A percentile compares a stretch with the other conserved stretches of the same genome.
phyloP scores from a whole-genome alignment of 2,113 vertebrate genomes.

The Callopanchax toddi region DNA sequence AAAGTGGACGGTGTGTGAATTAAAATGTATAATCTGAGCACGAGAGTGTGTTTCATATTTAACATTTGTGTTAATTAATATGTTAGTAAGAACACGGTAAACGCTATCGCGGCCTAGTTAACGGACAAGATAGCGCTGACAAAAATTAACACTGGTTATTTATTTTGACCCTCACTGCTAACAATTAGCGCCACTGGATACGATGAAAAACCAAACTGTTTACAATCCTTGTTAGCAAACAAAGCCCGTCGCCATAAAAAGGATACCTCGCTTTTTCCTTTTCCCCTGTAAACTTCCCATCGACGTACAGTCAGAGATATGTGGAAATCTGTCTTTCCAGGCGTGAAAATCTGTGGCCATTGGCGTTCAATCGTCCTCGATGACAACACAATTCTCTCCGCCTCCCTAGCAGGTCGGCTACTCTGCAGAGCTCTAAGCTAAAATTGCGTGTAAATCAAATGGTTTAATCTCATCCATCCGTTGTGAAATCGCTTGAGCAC shows the following conservation, averaged over 20 bases:
- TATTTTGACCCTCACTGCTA: slow-evolving; percentile 11
- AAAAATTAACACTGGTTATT: slow-evolving; percentile 20
- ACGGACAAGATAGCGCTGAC: not conserved
- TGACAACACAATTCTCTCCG: slow-evolving; percentile 64
- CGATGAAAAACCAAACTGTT: not conserved
- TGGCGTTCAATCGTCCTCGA: slow-evolving; percentile 65
- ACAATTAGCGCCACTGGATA: slow-evolving; percentile 28
- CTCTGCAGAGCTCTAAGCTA: slow-evolving; percentile 13
- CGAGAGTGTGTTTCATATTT: fast-evolving
- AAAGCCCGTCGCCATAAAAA: not conserved
- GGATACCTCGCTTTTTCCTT: slow-evolving; percentile 38
- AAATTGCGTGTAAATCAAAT: fast-evolving
- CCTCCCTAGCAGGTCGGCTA: not conserved
- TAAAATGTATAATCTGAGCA: fast-evolving
- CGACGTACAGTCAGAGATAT: slow-evolving; percentile 7
- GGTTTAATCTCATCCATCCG: not conserved
- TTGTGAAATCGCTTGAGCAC: not conserved
- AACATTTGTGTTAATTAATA: fast-evolving
- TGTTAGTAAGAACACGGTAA: not conserved
- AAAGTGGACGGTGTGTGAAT: not conserved
- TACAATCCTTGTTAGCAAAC: not conserved
- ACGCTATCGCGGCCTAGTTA: slow-evolving; percentile 35
- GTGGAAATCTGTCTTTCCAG: slow-evolving; percentile 50
- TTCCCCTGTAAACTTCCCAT: slow-evolving; percentile 35
- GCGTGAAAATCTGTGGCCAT: slow-evolving; percentile 65